These are phyloP conservation scores for Spilogale gracilis DNA, from an alignment of 2,113 vertebrate species.

Conservation along the genomic window DNA sequence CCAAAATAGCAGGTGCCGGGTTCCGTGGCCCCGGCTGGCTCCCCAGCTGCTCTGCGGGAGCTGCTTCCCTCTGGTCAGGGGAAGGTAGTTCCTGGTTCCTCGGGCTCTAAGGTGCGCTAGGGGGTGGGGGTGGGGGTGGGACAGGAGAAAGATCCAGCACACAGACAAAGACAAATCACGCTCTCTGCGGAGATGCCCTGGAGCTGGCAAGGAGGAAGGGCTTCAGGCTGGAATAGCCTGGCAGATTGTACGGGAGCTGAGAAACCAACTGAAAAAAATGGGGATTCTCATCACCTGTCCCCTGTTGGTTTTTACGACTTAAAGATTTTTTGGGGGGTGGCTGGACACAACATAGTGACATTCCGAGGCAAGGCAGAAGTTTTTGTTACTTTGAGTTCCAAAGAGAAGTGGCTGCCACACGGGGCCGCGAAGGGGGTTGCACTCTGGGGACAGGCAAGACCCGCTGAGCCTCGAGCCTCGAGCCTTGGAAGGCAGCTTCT, in stretches of 20 bases:
- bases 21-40: accelerated
- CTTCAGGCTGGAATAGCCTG: accelerated
- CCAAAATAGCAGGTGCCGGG: accelerated
- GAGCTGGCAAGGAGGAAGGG: accelerated
- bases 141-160: neutral
- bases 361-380: neutral
- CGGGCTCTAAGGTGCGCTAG: accelerated
- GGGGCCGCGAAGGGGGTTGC: accelerated
- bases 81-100: neutral
- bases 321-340: neutral
- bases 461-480: neutral
- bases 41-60: neutral
- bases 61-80: no score
- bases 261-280: neutral
- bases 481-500: no score
- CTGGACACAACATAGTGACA: accelerated
- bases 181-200: accelerated
- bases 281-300: neutral
- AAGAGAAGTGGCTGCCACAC: neutral
- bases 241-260: accelerated
- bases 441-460: accelerated
- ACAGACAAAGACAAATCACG: neutral
- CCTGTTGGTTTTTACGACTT: neutral
- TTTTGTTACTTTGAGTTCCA: neutral
- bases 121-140: accelerated